Conservation (phyloP, 2,797 vertebrate species). For the Perdix hodgsoniae region DNA sequence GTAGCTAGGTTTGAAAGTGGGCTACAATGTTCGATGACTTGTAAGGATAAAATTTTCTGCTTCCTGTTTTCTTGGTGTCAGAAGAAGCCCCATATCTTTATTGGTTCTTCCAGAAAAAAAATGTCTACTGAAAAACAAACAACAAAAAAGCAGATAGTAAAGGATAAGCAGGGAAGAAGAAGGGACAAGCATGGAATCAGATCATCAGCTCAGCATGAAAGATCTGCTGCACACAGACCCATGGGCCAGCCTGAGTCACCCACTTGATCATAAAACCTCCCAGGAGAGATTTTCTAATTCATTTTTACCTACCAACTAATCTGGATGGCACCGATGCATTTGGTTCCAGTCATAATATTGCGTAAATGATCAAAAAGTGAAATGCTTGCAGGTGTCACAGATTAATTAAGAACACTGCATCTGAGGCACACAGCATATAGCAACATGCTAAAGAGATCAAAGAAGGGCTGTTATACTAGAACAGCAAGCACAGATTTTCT, state of each 20-base stretch:
- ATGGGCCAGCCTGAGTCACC: background rate
- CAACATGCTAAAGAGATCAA: fast-evolving
- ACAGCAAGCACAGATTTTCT: fast-evolving
- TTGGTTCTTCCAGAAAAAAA: background rate
- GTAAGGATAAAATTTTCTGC: background rate
- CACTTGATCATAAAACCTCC: background rate
- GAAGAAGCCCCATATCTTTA: background rate
- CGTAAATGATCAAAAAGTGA: background rate
- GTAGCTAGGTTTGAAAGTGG: background rate
- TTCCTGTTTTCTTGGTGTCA: background rate
- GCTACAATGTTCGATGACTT: background rate
- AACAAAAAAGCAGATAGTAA: background rate
- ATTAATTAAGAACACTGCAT: background rate
- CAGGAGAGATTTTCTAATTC: background rate
- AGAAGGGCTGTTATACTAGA: background rate
- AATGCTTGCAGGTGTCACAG: background rate
- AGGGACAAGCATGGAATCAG: background rate
- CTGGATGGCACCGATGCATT: background rate
- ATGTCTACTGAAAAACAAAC: background rate
- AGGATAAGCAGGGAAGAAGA: background rate
- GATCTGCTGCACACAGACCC: background rate
- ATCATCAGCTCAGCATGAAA: background rate
- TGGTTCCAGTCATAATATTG: background rate
- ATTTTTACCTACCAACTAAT: background rate
- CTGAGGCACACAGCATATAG: background rate